Evolutionary conservation across 2,797 vertebrate genomes (phyloP).

Genomic region (Eleutherodactylus coqui): DNA sequence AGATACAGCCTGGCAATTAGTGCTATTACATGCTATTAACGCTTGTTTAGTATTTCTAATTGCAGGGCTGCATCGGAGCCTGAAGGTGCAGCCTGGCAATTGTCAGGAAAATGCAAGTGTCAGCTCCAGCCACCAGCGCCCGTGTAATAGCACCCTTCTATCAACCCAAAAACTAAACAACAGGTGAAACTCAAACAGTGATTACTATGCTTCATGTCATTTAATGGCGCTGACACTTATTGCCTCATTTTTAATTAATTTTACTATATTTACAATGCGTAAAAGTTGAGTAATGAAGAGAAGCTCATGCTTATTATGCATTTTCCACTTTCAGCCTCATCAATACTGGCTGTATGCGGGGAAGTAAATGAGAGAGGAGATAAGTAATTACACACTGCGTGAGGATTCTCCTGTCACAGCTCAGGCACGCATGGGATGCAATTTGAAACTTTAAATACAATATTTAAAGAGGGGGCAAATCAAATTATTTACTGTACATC

Average conservation of each 20-base stretch:
- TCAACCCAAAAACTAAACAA: background rate
- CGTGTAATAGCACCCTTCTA: too few relatives aligned
- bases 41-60: too few relatives aligned
- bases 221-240: background rate
- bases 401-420: conserved; percentile 54
- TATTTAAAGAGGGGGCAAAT: conserved; percentile 44
- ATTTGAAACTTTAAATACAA: conserved; percentile 57
- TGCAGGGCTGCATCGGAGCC: too few relatives aligned
- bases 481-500: conserved; percentile 48
- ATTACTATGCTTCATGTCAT: background rate
- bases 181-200: background rate
- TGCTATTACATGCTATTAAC: too few relatives aligned
- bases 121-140: too few relatives aligned
- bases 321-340: conserved; percentile 19
- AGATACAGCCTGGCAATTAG: too few relatives aligned
- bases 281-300: background rate
- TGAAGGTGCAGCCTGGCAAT: too few relatives aligned
- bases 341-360: conserved; percentile 25
- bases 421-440: conserved; percentile 32
- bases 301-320: conserved; percentile 24
- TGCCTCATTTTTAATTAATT: background rate
- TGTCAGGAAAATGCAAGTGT: too few relatives aligned
- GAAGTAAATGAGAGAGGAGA: conserved; percentile 55
- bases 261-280: background rate
- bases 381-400: conserved; percentile 52